Evolutionary conservation across 2,888 invertebrate genomes (phyloP).

Genomic region (Drosophila infuscata): DNA sequence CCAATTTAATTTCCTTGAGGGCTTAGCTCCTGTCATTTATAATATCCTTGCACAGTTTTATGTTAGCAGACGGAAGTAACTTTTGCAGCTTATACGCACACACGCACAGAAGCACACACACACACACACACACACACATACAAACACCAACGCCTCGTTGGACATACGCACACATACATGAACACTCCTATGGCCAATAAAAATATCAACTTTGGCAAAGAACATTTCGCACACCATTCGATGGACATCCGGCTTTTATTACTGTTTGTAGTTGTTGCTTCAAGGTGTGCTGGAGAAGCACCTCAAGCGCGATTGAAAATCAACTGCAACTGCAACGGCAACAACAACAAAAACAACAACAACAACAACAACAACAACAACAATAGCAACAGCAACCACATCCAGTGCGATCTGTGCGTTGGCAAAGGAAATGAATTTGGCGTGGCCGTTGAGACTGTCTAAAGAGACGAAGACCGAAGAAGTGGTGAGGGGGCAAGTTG

Average conservation of each 20-base stretch:
- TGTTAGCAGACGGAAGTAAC: slow-evolving; percentile 45
- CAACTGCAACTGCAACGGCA: slow-evolving; percentile 40
- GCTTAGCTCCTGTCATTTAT: slow-evolving; percentile 12
- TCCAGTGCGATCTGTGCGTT: slow-evolving; percentile 59
- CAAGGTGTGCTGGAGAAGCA: slow-evolving; percentile 72
- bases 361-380: not conserved
- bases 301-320: slow-evolving; percentile 73
- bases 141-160: not conserved
- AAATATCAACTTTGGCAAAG: slow-evolving; percentile 44
- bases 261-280: slow-evolving; percentile 29
- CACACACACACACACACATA: slow-evolving; percentile 10
- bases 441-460: slow-evolving; percentile 15
- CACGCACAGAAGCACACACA: not conserved
- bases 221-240: slow-evolving; percentile 50
- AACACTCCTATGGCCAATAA: slow-evolving; percentile 29
- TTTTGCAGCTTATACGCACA: slow-evolving; percentile 36
- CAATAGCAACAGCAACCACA: slow-evolving; percentile 15
- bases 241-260: slow-evolving; percentile 71
- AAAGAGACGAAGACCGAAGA: not conserved
- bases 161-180: slow-evolving; percentile 5
- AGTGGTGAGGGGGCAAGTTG: slow-evolving; percentile 10
- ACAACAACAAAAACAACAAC: not conserved
- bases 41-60: slow-evolving; percentile 25
- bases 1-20: slow-evolving; percentile 35
- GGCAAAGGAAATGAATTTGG: slow-evolving; percentile 72